Evolutionary conservation across 2,888 invertebrate species (phyloP), one percentile per base, ranked within the genome.

Genomic region (Cephus spinipes): DNA sequence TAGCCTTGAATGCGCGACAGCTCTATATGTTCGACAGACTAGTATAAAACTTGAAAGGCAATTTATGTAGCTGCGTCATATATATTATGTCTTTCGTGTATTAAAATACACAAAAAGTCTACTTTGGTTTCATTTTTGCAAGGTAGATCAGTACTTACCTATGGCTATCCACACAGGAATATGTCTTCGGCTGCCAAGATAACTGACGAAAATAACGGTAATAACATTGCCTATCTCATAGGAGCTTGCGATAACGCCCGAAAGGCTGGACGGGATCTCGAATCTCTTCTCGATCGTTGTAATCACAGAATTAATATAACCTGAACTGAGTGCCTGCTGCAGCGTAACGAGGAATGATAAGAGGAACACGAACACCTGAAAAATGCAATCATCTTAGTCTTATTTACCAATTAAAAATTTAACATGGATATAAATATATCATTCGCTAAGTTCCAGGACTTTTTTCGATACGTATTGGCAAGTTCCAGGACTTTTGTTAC

Each of bases 181-280:
- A 92, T 98, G 97, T 83, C 98, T 93, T 81, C 97, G 94, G 88
- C 97, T 97, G 84, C 98, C 98, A 88, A 98, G 95, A 92, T 98
- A 98, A 90, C 97, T 97, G 86, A 98, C 98, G 92, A 98, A 98
- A 90, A 98, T 97, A 87, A 98, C 98, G 68, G 98, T 97, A 90
- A 98, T 96, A 86, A 98, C 97, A 92, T 98, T 98, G 88, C 98
- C 98, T 89, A 97, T 97, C 93, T 98, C 98, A 92, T 98, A 98
- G 87, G 97, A 97, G 87, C 98, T 98, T 79, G 98, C 98, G 85
- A 98, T 97, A 86, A 98, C 94, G 79, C 98, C 98, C 76, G 98
- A 97, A 84, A 97, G 95, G 90, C 97, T 96, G 91, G 98, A 98
- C 81, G 98, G 98, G 89, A 98, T 97, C 92, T 98, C 98, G 90